Evolutionary conservation across 1,140 invertebrate genomes (phyloP).

Genomic region (Asbolus verrucosus): DNA sequence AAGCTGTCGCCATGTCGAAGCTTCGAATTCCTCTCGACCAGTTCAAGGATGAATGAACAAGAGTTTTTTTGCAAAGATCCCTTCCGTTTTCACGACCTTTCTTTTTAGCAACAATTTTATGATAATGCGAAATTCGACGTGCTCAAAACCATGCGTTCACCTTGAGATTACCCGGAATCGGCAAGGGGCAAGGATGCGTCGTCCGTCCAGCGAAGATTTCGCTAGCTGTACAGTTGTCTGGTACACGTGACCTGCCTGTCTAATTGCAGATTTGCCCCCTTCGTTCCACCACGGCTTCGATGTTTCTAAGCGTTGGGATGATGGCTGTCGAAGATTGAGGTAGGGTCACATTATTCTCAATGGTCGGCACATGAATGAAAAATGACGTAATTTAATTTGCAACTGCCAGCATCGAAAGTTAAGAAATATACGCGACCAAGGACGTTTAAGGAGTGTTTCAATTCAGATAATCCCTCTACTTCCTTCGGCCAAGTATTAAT

Average conservation of each 20-base stretch:
- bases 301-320: neutral
- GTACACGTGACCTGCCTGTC: neutral
- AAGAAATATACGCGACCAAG: neutral
- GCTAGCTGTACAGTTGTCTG: neutral
- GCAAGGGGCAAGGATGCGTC: neutral
- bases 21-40: too few relatives aligned
- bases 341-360: neutral
- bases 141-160: neutral
- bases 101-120: too few relatives aligned
- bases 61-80: neutral
- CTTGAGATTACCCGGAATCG: neutral
- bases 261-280: neutral
- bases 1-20: too few relatives aligned
- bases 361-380: neutral
- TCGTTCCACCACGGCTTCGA: neutral
- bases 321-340: neutral
- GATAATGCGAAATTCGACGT: too few relatives aligned
- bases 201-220: neutral
- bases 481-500: neutral
- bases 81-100: too few relatives aligned
- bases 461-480: neutral
- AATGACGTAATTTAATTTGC: constrained; percentile 3
- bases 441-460: neutral
- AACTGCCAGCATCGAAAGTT: constrained; percentile 3
- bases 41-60: too few relatives aligned